Evolutionary conservation across 2,888 invertebrate species (phyloP), one percentile per base, ranked within the genome.

Genomic region (Pachydiplax longipennis): DNA sequence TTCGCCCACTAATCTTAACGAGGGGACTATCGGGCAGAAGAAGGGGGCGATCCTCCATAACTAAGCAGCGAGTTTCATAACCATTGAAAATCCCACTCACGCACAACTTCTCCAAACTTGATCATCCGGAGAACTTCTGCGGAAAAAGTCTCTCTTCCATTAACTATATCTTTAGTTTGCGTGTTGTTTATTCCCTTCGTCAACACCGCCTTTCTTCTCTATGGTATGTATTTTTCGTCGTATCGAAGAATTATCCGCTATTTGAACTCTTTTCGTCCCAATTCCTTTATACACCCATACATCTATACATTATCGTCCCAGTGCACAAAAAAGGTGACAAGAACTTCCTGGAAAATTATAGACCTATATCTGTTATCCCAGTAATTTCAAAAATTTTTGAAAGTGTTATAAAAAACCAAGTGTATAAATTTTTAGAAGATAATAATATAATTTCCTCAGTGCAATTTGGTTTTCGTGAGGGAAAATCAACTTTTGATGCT

Each of bases 51-150:
- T n/a, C 61, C 25, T 6, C 61, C 87, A 65, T 87, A 87, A 87
- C 87, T 87, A 87, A 87, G 65, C 65, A 87, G 87, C 37, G 87
- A 87, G 87, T 87, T 87, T 65, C 87, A 87, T 87, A 87, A 61
- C 87, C 87, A 87, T 87, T 65, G 58, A 87, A 61, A 58, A 61
- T 37, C 31, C 65, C 61, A 1, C n/a, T 65, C 87, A 58, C 87
- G 13, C 31, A 25, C 48, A 40, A 83, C 58, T 87, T 87, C 87
- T 61, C 61, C 83, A 87, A 87, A 87, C 87, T 87, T 87, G 87
- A 87, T 87, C 87, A 87, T 61, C 61, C 87, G 87, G 87, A 87
- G 35, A 87, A 87, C 87, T 87, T 61, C 87, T 87, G 37, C 58
- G 58, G 40, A 65, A 73, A 73, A 73, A n/a, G 37, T 87, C 87